Evolutionary conservation across 2,113 vertebrate genomes (phyloP).

Genomic region (Platysteira castanea): DNA sequence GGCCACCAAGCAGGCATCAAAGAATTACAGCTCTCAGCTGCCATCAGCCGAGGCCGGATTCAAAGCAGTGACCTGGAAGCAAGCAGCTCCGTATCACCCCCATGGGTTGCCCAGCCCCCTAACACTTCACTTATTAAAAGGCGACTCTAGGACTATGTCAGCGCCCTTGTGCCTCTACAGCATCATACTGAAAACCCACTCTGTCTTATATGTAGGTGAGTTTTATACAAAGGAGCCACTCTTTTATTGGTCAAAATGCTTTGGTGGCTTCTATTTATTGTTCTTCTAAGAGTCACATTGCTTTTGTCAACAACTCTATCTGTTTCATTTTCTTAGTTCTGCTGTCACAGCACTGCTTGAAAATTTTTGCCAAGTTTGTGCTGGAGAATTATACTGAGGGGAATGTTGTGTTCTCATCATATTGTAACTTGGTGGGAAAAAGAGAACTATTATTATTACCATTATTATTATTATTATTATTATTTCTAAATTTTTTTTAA

Average conservation of each 20-base stretch:
- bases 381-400: neutral
- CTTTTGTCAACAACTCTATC: slow-evolving; percentile 11
- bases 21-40: neutral
- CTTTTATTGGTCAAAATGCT: neutral
- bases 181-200: neutral
- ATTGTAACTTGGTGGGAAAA: neutral
- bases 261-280: neutral
- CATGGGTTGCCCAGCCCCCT: slow-evolving; percentile 10
- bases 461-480: neutral
- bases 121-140: slow-evolving; percentile 53
- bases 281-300: neutral
- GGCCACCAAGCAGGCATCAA: neutral
- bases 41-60: neutral
- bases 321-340: slow-evolving; percentile 19
- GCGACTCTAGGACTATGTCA: neutral
- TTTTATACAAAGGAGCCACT: neutral
- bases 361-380: slow-evolving; percentile 15
- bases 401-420: neutral
- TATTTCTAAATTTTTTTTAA: neutral
- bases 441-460: neutral
- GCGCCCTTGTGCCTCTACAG: neutral
- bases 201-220: neutral
- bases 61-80: slow-evolving; percentile 64
- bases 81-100: slow-evolving; percentile 7
- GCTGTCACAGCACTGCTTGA: neutral